phyloP scores from a whole-genome alignment of 92 coral and sea anemone genomes.

The Epizoanthus rinbou region DNA sequence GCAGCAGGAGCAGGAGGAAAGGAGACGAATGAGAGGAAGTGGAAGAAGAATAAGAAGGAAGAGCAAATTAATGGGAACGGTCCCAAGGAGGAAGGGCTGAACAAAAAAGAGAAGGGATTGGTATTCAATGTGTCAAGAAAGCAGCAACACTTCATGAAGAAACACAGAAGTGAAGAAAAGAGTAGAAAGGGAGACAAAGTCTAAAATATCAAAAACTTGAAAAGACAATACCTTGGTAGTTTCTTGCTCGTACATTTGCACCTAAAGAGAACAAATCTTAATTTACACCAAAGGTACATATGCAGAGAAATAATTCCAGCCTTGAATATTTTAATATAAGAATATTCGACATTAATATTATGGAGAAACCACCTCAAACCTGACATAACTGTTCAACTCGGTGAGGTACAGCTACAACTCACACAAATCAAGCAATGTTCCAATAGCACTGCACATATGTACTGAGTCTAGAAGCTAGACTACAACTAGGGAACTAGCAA shows the following conservation, averaged over 20 bases:
- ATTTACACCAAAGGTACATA: not conserved
- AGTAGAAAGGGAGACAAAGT: not conserved
- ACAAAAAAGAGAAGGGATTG: not conserved
- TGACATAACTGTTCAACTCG: too few species aligned
- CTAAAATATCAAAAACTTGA: not conserved
- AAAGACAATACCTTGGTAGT: conserved; percentile 69
- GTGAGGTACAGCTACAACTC: too few species aligned
- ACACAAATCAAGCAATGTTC: too few species aligned
- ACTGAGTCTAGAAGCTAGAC: too few species aligned
- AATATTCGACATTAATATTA: too few species aligned
- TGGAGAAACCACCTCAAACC: not conserved
- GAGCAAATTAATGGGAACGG: too few species aligned
- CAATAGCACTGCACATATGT: not conserved
- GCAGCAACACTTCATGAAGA: too few species aligned
- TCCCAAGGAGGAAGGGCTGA: too few species aligned
- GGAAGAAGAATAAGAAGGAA: not conserved
- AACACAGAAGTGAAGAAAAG: not conserved
- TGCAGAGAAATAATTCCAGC: not conserved
- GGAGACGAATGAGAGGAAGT: not conserved
- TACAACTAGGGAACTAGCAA: too few species aligned
- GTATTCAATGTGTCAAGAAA: too few species aligned
- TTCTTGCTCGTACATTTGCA: conserved; percentile 82
- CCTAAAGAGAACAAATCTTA: conserved; percentile 39
- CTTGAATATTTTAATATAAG: too few species aligned
- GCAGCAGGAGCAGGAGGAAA: not conserved